Percentiles rank a stretch among this genome's conserved stretches.
These are phyloP conservation scores for Unio delphinus DNA, from an alignment of 2,888 invertebrate species.

Conservation along the genomic window DNA sequence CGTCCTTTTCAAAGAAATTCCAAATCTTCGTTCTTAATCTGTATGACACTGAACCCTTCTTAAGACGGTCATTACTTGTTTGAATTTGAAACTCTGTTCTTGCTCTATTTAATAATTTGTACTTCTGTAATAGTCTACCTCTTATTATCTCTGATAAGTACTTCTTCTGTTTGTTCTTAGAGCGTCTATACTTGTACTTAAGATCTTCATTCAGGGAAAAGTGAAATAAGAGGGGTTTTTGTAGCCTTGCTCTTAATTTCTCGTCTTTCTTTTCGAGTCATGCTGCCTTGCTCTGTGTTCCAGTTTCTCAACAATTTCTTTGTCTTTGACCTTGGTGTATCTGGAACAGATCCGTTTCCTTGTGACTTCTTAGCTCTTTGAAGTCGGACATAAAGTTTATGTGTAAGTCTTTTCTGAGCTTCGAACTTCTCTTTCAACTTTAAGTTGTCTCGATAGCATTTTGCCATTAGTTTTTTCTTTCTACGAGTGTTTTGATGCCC, in stretches of 20 bases:
- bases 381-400: slow-evolving; percentile 2
- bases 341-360: background rate
- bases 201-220: slow-evolving; percentile 5
- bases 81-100: background rate
- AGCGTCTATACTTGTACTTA: slow-evolving; percentile 2
- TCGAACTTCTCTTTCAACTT: slow-evolving; percentile 4
- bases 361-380: slow-evolving; percentile 6
- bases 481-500: too few relatives aligned
- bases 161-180: slow-evolving; percentile 1
- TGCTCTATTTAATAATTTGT: background rate
- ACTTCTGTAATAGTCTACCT: background rate
- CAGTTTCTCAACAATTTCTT: slow-evolving; percentile 12
- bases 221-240: slow-evolving; percentile 10
- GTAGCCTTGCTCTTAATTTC: slow-evolving; percentile 6
- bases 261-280: too few relatives aligned
- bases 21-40: slow-evolving; percentile 4
- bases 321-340: slow-evolving; percentile 7
- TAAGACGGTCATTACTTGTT: too few relatives aligned
- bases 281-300: too few relatives aligned
- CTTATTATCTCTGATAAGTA: too few relatives aligned
- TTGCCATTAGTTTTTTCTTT: background rate
- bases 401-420: slow-evolving; percentile 1
- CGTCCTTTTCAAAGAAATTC: slow-evolving; percentile 11
- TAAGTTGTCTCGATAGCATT: slow-evolving; percentile 11
- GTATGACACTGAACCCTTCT: slow-evolving; percentile 5